These are phyloP conservation scores for Calephelis nemesis DNA, from an alignment of 1,140 invertebrate genomes.

Conservation along the genomic window DNA sequence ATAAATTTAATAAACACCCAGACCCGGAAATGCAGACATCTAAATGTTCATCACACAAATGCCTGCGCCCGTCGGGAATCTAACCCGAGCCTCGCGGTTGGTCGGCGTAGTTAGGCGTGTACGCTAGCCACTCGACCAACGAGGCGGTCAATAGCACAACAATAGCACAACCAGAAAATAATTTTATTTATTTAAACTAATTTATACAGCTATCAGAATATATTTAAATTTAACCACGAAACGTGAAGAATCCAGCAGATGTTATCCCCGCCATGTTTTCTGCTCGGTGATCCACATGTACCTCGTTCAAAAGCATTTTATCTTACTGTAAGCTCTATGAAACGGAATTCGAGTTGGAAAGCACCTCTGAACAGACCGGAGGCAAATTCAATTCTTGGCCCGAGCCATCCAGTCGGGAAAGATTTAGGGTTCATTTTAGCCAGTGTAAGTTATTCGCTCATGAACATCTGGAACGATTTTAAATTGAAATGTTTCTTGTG, in stretches of 20 bases:
- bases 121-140: too few species aligned
- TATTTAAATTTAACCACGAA: constrained; percentile 5
- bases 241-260: constrained; percentile 11
- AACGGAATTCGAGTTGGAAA: constrained; percentile 27
- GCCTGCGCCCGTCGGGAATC: too few species aligned
- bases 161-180: too few species aligned
- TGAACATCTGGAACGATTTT: constrained; percentile 62
- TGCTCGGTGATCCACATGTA: constrained; percentile 11
- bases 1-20: too few species aligned
- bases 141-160: too few species aligned
- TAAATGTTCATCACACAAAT: too few species aligned
- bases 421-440: constrained; percentile 66
- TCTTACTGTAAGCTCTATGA: constrained; percentile 25
- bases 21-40: too few species aligned
- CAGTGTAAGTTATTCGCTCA: constrained; percentile 56
- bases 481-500: constrained; percentile 58
- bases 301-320: constrained; percentile 21
- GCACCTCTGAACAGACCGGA: constrained; percentile 26
- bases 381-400: constrained; percentile 62
- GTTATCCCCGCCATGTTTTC: constrained; percentile 6
- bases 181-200: background rate
- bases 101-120: too few species aligned
- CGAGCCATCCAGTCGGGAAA: constrained; percentile 43
- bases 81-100: too few species aligned
- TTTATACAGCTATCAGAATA: background rate